Base-by-base conservation (phyloP, 2,113 vertebrate species). In the Misgurnus anguillicaudatus region DNA sequence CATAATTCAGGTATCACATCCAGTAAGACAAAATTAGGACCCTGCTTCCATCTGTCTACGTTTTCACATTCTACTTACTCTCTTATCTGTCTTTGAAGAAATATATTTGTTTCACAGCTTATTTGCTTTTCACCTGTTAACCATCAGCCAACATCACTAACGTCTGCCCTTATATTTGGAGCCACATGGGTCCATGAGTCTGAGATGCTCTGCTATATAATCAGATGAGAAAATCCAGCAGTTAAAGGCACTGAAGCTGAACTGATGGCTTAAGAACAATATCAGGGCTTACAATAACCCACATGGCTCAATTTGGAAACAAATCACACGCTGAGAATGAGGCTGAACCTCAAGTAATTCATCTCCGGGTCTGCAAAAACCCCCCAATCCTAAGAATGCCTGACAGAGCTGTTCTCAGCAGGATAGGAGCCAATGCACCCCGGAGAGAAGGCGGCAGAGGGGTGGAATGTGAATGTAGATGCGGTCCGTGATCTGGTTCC, bases 401-500 rank as follows among this genome's bases (percentile, higher is more conserved):
- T 57, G 57, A 62, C 4, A 74, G 41, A 53, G 31, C 55, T 8
- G 10, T 61, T 41, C 70, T 60, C 55, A 45, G 47, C 45, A 64
- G 31, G 38, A 14, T 14, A 48, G 19, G 8, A 57, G 53, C 2
- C 17, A 57, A 3, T 57, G n/a, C 53, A 48, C 11, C 24, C 31
- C 13, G 19, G 39, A 74, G 39, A 45, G 71, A 13, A 19, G 14
- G 10, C 53, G 14, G 55, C 36, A 72, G 69, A 21, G 55, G 3
- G 13, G n/a, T 61, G 45, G 21, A 14, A 9, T 41, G 61, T 55
- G 73, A 67, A 79, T 74, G 31, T 53, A 76, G 61, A 76, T 64
- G 73, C 10, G 19, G n/a, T 64, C 24, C 31, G 51, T 75, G 72
- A 75, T 75, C 72, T 76, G 41, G 45, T 55, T 64, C 60, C 70